A percentile compares a stretch with the other conserved stretches of the same genome.
Conservation (phyloP, 2,113 vertebrate genomes). For the Mystacornis crossleyi region DNA sequence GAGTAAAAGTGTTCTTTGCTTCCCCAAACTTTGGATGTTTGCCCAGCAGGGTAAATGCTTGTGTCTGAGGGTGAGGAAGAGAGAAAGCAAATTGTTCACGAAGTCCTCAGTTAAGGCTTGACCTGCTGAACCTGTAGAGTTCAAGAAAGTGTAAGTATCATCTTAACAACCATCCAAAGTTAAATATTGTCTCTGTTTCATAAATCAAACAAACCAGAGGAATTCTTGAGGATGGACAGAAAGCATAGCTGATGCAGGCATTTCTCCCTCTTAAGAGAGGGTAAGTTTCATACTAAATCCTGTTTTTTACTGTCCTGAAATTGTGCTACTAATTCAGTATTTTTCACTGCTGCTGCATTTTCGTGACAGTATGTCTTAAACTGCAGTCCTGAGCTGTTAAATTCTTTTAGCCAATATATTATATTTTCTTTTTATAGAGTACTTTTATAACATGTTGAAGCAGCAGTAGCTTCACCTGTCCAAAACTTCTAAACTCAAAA, state of each 20-base stretch:
- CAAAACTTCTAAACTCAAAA: neutral
- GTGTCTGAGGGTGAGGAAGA: neutral
- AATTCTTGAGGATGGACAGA: neutral
- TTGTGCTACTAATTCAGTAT: neutral
- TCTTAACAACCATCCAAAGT: neutral
- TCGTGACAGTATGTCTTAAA: neutral
- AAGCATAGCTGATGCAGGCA: neutral
- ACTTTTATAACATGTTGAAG: conserved; percentile 27
- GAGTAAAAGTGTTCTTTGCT: neutral
- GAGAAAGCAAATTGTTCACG: neutral
- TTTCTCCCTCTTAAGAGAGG: neutral
- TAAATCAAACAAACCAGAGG: neutral
- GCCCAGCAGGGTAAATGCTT: neutral
- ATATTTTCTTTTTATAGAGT: neutral
- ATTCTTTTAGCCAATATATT: neutral
- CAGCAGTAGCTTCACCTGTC: neutral
- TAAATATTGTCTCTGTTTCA: neutral
- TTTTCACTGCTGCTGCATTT: neutral
- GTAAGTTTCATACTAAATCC: neutral
- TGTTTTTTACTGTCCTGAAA: neutral
- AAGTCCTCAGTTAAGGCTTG: neutral
- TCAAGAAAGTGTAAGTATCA: neutral
- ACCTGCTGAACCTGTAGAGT: neutral
- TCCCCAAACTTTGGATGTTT: neutral
- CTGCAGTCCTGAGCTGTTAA: neutral